Conservation (phyloP, 1,140 invertebrate species). For the Bombus confusus region DNA sequence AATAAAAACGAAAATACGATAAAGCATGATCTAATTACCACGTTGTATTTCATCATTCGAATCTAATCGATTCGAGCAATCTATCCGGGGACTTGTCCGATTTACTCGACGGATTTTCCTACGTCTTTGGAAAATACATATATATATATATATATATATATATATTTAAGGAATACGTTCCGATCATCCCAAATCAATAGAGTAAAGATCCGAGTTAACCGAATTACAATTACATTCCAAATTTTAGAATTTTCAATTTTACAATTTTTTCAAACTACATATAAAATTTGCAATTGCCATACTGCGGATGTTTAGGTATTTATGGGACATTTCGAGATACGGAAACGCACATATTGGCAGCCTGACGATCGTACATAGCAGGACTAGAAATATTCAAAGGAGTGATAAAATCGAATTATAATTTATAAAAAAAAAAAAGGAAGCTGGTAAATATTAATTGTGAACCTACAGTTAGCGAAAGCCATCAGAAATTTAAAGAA, state of each 20-base stretch:
- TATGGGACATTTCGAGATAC: too few species aligned
- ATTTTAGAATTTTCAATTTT: neutral
- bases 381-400: neutral
- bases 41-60: conserved; percentile 21
- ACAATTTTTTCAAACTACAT: too few species aligned
- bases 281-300: too few species aligned
- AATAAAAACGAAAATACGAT: neutral
- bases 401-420: neutral
- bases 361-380: too few species aligned
- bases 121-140: neutral
- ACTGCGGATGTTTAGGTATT: too few species aligned
- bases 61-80: neutral
- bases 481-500: neutral
- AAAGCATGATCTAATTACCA: conserved; percentile 22
- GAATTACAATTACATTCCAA: neutral
- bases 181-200: neutral
- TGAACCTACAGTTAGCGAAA: too few species aligned
- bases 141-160: too few species aligned
- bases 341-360: too few species aligned
- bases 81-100: too few species aligned
- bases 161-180: neutral
- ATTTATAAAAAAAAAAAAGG: neutral
- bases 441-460: neutral
- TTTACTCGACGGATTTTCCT: neutral
- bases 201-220: neutral